phyloP scores from a whole-genome alignment of 2,797 vertebrate genomes.

The Iguana delicatissima region DNA sequence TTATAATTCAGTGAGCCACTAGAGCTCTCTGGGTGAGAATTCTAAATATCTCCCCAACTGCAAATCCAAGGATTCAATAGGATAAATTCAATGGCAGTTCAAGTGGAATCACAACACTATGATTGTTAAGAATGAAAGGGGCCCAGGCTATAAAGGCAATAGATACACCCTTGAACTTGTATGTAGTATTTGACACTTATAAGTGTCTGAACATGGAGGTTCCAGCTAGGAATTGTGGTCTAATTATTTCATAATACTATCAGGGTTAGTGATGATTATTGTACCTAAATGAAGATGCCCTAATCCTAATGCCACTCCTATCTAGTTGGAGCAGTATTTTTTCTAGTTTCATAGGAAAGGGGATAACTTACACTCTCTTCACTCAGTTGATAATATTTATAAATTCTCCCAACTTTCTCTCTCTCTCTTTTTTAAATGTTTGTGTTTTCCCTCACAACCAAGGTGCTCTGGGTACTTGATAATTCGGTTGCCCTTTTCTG shows the following conservation, averaged over 20 bases:
- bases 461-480: not conserved
- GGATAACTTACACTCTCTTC: not conserved
- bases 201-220: not conserved
- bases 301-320: not conserved
- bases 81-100: no score
- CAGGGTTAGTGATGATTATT: no score
- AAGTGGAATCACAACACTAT: no score
- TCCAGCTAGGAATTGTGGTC: not conserved
- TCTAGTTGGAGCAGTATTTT: not conserved
- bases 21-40: no score
- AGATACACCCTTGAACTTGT: not conserved
- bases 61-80: no score
- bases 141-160: not conserved
- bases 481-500: not conserved
- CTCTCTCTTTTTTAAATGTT: not conserved
- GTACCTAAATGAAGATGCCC: not conserved
- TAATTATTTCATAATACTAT: no score
- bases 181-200: not conserved
- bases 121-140: no score
- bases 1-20: no score
- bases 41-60: no score
- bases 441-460: not conserved
- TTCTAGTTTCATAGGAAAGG: not conserved
- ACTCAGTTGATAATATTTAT: not conserved
- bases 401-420: not conserved